Conservation (phyloP, 2,888 invertebrate species). For the Auanema sp. region DNA sequence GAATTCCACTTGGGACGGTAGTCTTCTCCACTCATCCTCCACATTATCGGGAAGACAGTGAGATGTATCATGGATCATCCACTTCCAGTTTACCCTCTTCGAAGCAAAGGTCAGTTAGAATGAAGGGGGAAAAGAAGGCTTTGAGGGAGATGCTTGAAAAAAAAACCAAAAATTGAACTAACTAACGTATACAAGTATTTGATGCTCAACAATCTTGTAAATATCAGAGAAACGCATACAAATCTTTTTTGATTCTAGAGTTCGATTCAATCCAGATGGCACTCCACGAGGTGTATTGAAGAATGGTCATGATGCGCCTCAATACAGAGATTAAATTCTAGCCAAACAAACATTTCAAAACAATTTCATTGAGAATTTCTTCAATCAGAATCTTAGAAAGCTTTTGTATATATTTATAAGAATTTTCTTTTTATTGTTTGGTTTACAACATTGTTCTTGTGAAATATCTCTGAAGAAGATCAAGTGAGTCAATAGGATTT, state of each 20-base stretch:
- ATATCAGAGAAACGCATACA: not conserved
- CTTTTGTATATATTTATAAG: not conserved
- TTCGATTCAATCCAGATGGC: slow-evolving; percentile 63
- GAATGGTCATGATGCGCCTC: slow-evolving; percentile 37
- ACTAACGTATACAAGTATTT: no score
- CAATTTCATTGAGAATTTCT: not conserved
- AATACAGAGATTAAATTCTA: slow-evolving; percentile 18
- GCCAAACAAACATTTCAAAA: not conserved
- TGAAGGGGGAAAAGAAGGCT: no score
- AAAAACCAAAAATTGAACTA: no score
- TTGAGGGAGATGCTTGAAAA: no score
- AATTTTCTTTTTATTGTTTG: slow-evolving; percentile 6
- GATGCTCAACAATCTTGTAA: not conserved
- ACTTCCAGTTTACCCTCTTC: slow-evolving; percentile 50
- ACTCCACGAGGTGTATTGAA: slow-evolving; percentile 62
- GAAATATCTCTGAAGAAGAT: no score
- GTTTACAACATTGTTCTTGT: no score
- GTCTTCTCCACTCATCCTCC: slow-evolving; percentile 63
- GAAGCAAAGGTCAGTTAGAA: slow-evolving; percentile 31
- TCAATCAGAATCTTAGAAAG: no score
- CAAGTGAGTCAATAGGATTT: no score
- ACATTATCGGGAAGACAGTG: slow-evolving; percentile 52
- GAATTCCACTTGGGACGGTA: slow-evolving; percentile 60
- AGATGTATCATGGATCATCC: slow-evolving; percentile 49
- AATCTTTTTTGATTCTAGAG: slow-evolving; percentile 29